Percentiles rank a stretch among this genome's conserved stretches.
Conservation (phyloP, 2,113 vertebrate species). For the Colius striatus region DNA sequence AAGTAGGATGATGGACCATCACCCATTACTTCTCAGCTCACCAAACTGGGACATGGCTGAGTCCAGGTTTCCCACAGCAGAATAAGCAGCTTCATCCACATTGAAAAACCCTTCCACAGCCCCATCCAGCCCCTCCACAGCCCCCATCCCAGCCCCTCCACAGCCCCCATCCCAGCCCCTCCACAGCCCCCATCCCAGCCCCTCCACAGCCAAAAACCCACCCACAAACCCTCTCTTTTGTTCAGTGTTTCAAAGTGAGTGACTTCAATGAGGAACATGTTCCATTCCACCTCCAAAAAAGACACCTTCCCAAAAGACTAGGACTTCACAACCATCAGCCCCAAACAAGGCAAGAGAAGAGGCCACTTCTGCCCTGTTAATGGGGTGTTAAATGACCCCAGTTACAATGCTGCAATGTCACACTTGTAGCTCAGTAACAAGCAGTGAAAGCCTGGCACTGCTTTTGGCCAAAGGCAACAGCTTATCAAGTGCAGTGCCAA, state of each 20-base stretch:
- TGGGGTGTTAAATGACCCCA: slow-evolving; percentile 42
- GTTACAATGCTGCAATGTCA: slow-evolving; percentile 9
- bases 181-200: too few species aligned
- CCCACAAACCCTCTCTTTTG: too few species aligned
- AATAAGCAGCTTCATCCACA: neutral
- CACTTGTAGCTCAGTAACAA: slow-evolving; percentile 33
- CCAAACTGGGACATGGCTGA: too few species aligned
- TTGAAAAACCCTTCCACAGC: neutral
- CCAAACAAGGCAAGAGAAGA: neutral
- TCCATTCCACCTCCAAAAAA: neutral
- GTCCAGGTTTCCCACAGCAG: neutral
- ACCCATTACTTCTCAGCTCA: neutral
- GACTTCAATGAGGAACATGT: neutral
- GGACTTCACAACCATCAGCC: neutral
- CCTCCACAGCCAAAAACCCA: too few species aligned
- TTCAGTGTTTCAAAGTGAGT: neutral
- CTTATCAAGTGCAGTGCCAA: slow-evolving; percentile 25
- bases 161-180: too few species aligned
- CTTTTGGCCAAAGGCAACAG: slow-evolving; percentile 40
- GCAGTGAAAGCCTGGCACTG: slow-evolving; percentile 31
- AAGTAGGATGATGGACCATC: neutral
- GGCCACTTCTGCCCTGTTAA: neutral
- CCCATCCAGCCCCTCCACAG: too few species aligned
- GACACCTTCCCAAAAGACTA: neutral
- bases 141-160: too few species aligned